Conservation (phyloP, 2,113 vertebrate species). For the Lepisosteus oculatus region DNA sequence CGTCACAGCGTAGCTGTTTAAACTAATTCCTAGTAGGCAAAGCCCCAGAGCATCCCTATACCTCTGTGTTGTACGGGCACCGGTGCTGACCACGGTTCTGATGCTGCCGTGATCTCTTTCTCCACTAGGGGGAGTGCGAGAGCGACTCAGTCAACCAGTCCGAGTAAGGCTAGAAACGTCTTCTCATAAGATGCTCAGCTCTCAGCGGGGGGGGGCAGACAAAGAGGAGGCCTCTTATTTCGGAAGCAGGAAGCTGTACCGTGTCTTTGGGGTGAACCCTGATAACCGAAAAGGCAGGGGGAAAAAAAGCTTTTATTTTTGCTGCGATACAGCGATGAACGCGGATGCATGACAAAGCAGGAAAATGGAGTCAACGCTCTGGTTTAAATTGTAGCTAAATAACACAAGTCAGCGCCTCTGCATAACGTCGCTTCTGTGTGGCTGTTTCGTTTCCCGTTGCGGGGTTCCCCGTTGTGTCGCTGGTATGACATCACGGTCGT, state of each 20-base stretch:
- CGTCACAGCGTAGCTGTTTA: no score
- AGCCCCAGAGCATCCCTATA: no score
- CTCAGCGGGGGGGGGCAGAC: slow-evolving; percentile 16
- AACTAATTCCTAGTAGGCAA: no score
- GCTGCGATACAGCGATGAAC: no score
- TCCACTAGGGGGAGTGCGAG: slow-evolving; percentile 28
- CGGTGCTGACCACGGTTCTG: not conserved
- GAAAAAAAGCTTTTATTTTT: not conserved
- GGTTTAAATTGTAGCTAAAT: no score
- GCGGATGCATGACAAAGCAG: no score
- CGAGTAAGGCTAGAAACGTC: not conserved
- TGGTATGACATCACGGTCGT: no score
- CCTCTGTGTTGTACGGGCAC: no score
- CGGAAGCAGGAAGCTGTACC: no score
- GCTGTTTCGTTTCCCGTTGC: not conserved
- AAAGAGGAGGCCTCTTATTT: slow-evolving; percentile 9
- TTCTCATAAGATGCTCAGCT: slow-evolving; percentile 24
- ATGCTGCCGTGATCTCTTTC: not conserved
- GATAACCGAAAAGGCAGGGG: not conserved
- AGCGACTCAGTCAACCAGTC: not conserved
- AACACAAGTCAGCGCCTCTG: not conserved
- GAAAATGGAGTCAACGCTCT: no score
- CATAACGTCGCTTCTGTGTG: slow-evolving; percentile 5
- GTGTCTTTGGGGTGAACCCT: no score
- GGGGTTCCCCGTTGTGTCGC: not conserved